These are phyloP conservation scores for Sus cebifrons DNA, from an alignment of 2,797 vertebrate species.

Conservation along the genomic window DNA sequence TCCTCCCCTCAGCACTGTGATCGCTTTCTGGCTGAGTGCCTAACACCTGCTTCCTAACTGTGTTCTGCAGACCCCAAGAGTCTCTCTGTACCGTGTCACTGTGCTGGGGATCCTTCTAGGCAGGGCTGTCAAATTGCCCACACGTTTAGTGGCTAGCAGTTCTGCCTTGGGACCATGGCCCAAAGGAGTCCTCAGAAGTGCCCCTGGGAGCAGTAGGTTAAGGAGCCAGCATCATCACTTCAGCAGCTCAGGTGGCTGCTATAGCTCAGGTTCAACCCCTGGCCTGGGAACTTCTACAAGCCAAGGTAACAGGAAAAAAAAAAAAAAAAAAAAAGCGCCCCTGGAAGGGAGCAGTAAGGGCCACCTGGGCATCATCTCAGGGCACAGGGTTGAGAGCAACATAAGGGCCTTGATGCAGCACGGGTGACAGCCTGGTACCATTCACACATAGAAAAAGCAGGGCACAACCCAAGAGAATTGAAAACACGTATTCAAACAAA, in stretches of 20 bases:
- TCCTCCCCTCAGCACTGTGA: not conserved
- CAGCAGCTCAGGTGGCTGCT: too few species aligned
- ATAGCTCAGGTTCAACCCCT: too few species aligned
- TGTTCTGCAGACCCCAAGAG: not conserved
- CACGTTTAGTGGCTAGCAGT: not conserved
- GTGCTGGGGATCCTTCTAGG: not conserved
- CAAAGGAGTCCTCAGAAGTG: not conserved
- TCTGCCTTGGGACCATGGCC: not conserved
- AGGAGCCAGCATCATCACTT: too few species aligned
- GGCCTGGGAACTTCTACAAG: too few species aligned
- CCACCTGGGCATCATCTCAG: not conserved
- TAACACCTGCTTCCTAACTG: not conserved
- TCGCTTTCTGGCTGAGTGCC: not conserved
- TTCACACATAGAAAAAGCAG: not conserved
- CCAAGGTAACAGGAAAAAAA: not conserved
- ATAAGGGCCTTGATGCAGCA: not conserved
- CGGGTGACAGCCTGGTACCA: not conserved
- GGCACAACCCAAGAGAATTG: not conserved
- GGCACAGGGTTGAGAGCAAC: not conserved
- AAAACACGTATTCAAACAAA: not conserved
- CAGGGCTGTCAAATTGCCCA: not conserved
- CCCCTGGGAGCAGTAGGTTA: too few species aligned
- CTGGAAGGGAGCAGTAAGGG: not conserved
- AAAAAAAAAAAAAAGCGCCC: not conserved
- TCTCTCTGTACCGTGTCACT: not conserved